Evolutionary conservation across 2,113 vertebrate species (phyloP).

Genomic region (Chlamydotis undulata): DNA sequence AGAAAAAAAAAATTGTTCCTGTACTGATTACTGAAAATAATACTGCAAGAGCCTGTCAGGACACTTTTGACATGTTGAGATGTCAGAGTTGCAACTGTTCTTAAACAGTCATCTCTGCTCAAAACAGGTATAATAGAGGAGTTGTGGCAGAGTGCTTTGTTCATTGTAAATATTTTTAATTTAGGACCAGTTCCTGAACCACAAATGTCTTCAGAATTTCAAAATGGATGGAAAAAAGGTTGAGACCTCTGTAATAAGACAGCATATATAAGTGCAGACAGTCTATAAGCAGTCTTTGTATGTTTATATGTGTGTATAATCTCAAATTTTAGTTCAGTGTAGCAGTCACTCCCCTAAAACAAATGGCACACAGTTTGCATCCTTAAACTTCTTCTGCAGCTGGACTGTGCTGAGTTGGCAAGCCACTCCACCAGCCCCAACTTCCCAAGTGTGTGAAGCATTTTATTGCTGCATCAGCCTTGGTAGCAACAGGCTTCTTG

Average conservation of each 20-base stretch:
- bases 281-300: neutral
- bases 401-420: neutral
- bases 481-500: neutral
- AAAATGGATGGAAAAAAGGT: neutral
- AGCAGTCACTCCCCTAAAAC: neutral
- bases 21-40: neutral
- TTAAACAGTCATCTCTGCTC: neutral
- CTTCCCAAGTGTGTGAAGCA: accelerated
- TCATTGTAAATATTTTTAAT: neutral
- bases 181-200: neutral
- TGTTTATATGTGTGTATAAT: neutral
- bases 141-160: neutral
- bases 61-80: neutral
- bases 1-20: neutral
- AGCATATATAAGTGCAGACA: neutral
- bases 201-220: neutral
- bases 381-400: neutral
- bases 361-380: neutral
- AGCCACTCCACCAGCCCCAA: neutral
- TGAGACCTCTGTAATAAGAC: neutral
- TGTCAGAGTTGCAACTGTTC: neutral
- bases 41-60: neutral
- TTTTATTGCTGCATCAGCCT: neutral
- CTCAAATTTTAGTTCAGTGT: neutral
- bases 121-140: neutral